These are phyloP conservation scores for Ictalurus furcatus DNA, from an alignment of 2,113 vertebrate species.

Conservation along the genomic window DNA sequence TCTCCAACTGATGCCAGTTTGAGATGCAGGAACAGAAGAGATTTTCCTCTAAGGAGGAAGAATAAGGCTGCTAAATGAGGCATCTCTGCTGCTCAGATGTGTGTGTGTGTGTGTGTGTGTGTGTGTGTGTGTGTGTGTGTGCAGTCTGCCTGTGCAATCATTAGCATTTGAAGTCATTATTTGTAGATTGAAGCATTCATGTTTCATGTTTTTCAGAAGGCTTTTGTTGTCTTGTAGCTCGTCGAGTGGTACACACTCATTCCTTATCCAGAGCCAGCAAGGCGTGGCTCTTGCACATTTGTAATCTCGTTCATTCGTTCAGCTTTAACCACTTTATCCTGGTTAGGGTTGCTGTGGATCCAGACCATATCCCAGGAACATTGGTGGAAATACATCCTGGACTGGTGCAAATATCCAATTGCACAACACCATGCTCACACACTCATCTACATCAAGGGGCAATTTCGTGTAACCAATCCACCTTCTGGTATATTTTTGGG, in stretches of 20 bases:
- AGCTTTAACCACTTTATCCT: neutral
- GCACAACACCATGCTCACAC: neutral
- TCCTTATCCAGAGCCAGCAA: conserved; percentile 11
- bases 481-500: too few relatives aligned
- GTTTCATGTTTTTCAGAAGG: conserved; percentile 1
- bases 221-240: conserved; percentile 19
- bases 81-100: conserved; percentile 1
- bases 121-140: neutral
- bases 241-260: neutral
- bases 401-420: neutral
- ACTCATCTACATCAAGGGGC: neutral
- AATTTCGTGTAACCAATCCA: neutral
- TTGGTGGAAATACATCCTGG: neutral
- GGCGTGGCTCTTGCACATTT: neutral
- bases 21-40: conserved; percentile 23
- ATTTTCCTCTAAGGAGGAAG: conserved; percentile 24
- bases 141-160: conserved; percentile 10
- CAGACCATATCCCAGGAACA: neutral
- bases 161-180: conserved; percentile 39
- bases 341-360: neutral
- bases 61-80: conserved; percentile 35
- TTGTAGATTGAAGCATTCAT: neutral
- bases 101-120: neutral
- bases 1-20: conserved; percentile 11
- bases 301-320: neutral